Base-by-base conservation (phyloP, 2,888 invertebrate genomes). In the Callinectes sapidus region DNA sequence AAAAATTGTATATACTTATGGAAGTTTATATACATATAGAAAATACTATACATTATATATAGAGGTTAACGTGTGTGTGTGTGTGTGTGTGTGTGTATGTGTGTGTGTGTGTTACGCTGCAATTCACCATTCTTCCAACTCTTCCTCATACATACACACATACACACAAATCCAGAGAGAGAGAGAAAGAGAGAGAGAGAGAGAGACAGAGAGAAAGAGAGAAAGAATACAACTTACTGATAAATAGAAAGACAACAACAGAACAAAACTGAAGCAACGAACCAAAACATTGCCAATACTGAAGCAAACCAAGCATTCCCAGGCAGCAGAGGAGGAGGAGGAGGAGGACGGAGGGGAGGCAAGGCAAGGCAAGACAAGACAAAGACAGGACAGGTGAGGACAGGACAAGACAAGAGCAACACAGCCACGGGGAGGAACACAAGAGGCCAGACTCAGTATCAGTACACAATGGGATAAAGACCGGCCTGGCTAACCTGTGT, bases 401-500 rank as follows among this genome's bases (percentile, higher is more conserved):
- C 86, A 86, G 2, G 85, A 85, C 85, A 85, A 28, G 85, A 85
- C 85, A 85, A 61, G 61, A 28, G 54, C 13, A 23, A 28, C 13
- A 87, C 87, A 87, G 87, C 48, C 87, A 87, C n/a, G 14, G n/a
- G 54, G 86, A 23, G 86, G 32, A 32, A 77, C n/a, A 77, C 14
- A 54, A 48, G n/a, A 87, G 42, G 87, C 28, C 54, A 54, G 87
- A 77, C 2, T 48, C 54, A 28, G n/a, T 28, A 28, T 85, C n/a
- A 54, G 54, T n/a, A 87, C 87, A 42, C 42, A 87, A 89, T 88
- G n/a, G 54, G 28, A 88, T 16, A 88, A 61, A 71, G 87, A 87
- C 55, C 71, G 48, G 90, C 87, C 87, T 87, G 86, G 88, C 92
- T 92, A 92, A 92, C 92, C 92, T 92, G 92, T 91, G 66, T 92